These are phyloP conservation scores for Poecilia gillii DNA, from an alignment of 2,797 vertebrate genomes.

Conservation along the genomic window DNA sequence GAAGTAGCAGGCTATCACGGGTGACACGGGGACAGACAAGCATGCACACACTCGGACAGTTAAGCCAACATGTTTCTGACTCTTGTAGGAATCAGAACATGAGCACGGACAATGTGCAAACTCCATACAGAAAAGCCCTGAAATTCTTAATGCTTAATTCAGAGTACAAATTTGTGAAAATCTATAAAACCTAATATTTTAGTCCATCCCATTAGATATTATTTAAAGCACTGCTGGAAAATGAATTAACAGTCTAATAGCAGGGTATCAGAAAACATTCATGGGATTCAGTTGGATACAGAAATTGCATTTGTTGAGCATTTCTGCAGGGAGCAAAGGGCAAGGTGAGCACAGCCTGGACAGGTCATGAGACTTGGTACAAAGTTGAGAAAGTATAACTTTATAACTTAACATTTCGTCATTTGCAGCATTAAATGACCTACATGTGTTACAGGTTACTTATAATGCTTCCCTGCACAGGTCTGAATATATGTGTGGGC, in stretches of 20 bases:
- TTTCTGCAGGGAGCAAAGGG: neutral
- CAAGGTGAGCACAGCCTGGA: neutral
- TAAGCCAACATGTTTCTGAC: neutral
- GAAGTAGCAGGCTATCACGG: neutral
- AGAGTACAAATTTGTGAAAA: neutral
- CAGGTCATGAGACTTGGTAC: neutral
- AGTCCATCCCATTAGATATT: neutral
- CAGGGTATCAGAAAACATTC: neutral
- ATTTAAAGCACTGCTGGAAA: neutral
- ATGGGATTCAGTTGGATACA: neutral
- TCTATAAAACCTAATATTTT: neutral
- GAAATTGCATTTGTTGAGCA: neutral
- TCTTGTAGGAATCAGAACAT: too few species aligned
- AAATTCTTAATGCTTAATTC: neutral
- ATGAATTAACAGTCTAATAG: neutral
- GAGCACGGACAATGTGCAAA: neutral
- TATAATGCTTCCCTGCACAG: too few species aligned
- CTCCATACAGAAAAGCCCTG: neutral
- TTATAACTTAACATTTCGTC: neutral
- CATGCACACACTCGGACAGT: neutral
- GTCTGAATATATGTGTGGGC: too few species aligned
- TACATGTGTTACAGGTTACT: neutral
- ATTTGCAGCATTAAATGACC: neutral
- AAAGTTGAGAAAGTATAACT: neutral
- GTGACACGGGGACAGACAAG: neutral